Evolutionary conservation across 2,888 invertebrate genomes (phyloP), one percentile per base, ranked within the genome.

Genomic region (Theretra japonica): DNA sequence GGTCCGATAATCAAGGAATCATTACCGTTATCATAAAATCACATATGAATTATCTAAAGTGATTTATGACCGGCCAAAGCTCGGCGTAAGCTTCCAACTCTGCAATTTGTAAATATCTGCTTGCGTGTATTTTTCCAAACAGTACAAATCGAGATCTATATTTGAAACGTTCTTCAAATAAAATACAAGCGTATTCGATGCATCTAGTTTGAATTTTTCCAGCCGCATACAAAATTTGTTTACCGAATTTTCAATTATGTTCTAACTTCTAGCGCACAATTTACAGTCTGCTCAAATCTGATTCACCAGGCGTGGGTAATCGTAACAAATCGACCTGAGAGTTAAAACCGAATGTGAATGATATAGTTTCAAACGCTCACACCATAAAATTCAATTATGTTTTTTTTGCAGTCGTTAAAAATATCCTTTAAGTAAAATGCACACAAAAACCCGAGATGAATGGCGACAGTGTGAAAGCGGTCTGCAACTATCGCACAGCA

Each of bases 401-500:
- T 17, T 21, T 7, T 21, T 33, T 33, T 21, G 5, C 8, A 0
- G 59, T 19, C 4, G 19, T 59, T 62, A 21, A 15, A 62, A 65
- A 48, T 65, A 65, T 62, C 65, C 48, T 23, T 23, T 23, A 23
- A n/a, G 41, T 23, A 15, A 33, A 65, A 15, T 65, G 41, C 62
- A 48, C 65, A 65, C 48, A 69, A 69, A 69, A 69, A 69, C n/a
- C 11, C 21, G 25, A 69, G 30, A 53, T 53, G 68, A 69, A 69
- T 69, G 53, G n/a, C 53, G 48, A 11, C 68, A 48, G 6, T 65
- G 65, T 65, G 68, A 53, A 69, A 53, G 56, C 68, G 56, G 50
- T 69, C 21, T 68, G 59, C 69, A 65, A 70, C 73, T 73, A 81
- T 77, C 81, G 80, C 80, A 76, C 68, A 83, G 83, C 85, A 73